A percentile compares a stretch with the other conserved stretches of the same genome.
Evolutionary conservation across 1,140 invertebrate genomes (phyloP).

Genomic region (Aphaenogaster ashmeadi): DNA sequence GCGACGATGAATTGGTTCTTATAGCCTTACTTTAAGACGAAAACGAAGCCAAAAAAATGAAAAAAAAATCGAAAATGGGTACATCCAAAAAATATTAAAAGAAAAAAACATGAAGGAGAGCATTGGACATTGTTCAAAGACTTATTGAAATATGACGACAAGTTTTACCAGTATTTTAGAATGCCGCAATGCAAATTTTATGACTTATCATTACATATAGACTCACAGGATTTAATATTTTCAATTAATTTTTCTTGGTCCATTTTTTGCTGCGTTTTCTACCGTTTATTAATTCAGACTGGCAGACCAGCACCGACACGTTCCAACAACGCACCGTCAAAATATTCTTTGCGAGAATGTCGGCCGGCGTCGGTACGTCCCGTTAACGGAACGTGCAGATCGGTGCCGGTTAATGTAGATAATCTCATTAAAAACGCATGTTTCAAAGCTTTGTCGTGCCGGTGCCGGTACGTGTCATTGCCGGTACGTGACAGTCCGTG

Average conservation of each 20-base stretch:
- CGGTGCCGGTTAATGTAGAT: too few relatives aligned
- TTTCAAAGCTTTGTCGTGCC: too few relatives aligned
- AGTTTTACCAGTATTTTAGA: background rate
- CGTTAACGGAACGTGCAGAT: too few relatives aligned
- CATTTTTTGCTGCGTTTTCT: background rate
- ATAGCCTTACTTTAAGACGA: conserved; percentile 9
- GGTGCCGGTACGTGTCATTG: too few relatives aligned
- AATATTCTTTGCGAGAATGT: too few relatives aligned
- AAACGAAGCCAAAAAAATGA: background rate
- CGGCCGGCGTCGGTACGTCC: too few relatives aligned
- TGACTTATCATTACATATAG: background rate
- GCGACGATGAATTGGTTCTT: background rate
- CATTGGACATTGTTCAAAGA: background rate
- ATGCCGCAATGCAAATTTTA: background rate
- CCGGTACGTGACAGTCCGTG: too few relatives aligned
- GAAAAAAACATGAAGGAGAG: conserved; percentile 4
- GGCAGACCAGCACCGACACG: too few relatives aligned
- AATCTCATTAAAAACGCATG: too few relatives aligned
- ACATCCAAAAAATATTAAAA: conserved; percentile 16
- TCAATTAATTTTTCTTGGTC: background rate
- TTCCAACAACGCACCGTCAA: too few relatives aligned
- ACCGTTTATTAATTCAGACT: background rate
- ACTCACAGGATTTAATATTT: background rate
- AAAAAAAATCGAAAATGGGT: background rate
- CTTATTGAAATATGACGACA: background rate